These are phyloP conservation scores for Zosterops japonicus DNA, from an alignment of 2,113 vertebrate species.

Conservation along the genomic window DNA sequence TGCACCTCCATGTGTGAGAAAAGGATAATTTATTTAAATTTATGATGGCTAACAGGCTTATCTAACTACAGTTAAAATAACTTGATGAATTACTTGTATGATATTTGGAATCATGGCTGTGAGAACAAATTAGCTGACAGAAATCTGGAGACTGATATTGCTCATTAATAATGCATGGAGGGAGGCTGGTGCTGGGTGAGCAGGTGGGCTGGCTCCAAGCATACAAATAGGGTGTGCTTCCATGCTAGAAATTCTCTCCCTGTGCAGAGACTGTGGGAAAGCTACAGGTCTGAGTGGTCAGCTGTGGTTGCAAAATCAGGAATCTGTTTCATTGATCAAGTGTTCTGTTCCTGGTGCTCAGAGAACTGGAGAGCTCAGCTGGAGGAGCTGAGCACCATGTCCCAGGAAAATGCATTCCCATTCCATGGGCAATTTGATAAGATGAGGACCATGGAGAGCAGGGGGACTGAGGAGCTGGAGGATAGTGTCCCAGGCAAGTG, in stretches of 20 bases:
- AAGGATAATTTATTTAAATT: constrained; percentile 69
- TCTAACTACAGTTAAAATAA: constrained; percentile 75
- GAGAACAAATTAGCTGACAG: constrained; percentile 74
- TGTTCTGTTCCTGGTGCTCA: neutral
- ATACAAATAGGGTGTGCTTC: neutral
- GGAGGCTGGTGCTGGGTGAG: neutral
- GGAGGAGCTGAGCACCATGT: neutral
- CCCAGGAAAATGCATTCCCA: neutral
- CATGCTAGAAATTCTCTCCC: neutral
- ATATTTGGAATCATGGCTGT: constrained; percentile 75
- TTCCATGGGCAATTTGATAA: neutral
- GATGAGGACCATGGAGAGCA: neutral
- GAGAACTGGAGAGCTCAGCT: neutral
- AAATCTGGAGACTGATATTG: constrained; percentile 57
- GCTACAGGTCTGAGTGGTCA: neutral
- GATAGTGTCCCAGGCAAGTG: neutral
- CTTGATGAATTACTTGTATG: constrained; percentile 77
- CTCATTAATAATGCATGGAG: constrained; percentile 62
- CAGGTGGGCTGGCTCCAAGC: neutral
- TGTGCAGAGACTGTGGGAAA: neutral
- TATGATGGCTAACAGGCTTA: constrained; percentile 69
- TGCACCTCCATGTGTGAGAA: neutral
- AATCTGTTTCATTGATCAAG: neutral
- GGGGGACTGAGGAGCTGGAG: neutral
- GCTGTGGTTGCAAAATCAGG: neutral